A percentile compares a stretch with the other conserved stretches of the same genome.
These are phyloP conservation scores for Dryocosmus kuriphilus DNA, from an alignment of 2,888 invertebrate genomes.

Conservation along the genomic window DNA sequence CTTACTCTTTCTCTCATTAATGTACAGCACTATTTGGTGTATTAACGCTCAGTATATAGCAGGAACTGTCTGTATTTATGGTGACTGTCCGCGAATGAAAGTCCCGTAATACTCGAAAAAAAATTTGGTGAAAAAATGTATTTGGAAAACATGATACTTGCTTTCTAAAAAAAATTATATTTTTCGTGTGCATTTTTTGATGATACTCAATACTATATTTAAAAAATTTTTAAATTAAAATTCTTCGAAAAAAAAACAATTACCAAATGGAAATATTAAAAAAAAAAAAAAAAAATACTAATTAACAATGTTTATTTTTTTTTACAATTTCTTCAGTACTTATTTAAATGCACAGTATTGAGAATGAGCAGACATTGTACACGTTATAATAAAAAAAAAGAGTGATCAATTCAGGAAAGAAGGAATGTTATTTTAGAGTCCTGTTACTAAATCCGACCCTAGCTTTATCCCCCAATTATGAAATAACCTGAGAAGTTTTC, in stretches of 20 bases:
- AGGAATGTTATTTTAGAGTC: no score
- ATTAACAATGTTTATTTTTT: no score
- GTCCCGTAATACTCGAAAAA: slow-evolving; percentile 29
- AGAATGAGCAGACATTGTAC: no score
- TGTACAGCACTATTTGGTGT: slow-evolving; percentile 73
- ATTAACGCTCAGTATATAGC: slow-evolving; percentile 70
- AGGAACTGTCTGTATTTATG: slow-evolving; percentile 71
- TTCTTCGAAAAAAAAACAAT: neutral
- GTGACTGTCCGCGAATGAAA: slow-evolving; percentile 57
- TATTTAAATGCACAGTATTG: no score
- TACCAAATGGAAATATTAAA: no score
- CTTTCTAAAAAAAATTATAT: neutral
- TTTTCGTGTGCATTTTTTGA: neutral
- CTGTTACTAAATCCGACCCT: neutral
- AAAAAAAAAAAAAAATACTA: no score
- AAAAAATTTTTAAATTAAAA: neutral
- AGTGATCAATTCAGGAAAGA: no score
- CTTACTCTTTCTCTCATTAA: slow-evolving; percentile 47
- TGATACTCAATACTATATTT: neutral
- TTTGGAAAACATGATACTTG: neutral
- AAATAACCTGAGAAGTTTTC: slow-evolving; percentile 2
- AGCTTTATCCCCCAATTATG: neutral
- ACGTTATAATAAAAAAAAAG: no score
- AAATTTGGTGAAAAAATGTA: neutral
- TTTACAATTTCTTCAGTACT: no score